Conservation (phyloP, 2,797 vertebrate genomes). For the Microctenopoma stevenorrisi region DNA sequence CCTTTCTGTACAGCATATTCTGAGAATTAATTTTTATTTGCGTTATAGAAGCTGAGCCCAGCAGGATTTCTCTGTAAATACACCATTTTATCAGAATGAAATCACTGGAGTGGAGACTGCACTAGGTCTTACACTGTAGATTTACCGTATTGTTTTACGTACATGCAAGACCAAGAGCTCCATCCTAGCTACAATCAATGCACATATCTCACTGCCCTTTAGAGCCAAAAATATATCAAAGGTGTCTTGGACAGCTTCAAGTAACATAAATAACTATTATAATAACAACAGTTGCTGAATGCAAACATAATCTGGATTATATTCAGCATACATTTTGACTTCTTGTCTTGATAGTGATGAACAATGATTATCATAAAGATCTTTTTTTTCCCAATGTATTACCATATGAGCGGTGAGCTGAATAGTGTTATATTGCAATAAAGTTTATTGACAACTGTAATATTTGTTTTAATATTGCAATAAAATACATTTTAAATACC, state of each 20-base stretch:
- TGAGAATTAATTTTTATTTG: slow-evolving; percentile 14
- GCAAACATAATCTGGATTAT: slow-evolving; percentile 5
- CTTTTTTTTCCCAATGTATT: background rate
- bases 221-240: background rate
- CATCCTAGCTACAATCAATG: background rate
- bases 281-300: too few species aligned
- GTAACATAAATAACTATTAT: background rate
- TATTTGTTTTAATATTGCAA: slow-evolving; percentile 54
- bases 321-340: background rate
- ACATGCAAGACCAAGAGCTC: too few species aligned
- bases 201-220: background rate
- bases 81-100: background rate
- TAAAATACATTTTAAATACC: slow-evolving; percentile 12
- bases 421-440: slow-evolving; percentile 27
- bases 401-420: slow-evolving; percentile 12
- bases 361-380: background rate
- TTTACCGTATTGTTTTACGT: background rate
- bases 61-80: slow-evolving; percentile 4
- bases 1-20: slow-evolving; percentile 5
- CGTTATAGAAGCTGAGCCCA: background rate
- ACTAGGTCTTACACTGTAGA: background rate
- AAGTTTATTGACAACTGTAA: slow-evolving; percentile 29
- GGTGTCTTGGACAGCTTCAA: background rate
- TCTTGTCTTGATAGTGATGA: slow-evolving; percentile 7
- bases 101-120: background rate